A percentile compares a stretch with the other conserved stretches of the same genome.
Evolutionary conservation across 2,888 invertebrate genomes (phyloP).

Genomic region (Drosophila ezoana): DNA sequence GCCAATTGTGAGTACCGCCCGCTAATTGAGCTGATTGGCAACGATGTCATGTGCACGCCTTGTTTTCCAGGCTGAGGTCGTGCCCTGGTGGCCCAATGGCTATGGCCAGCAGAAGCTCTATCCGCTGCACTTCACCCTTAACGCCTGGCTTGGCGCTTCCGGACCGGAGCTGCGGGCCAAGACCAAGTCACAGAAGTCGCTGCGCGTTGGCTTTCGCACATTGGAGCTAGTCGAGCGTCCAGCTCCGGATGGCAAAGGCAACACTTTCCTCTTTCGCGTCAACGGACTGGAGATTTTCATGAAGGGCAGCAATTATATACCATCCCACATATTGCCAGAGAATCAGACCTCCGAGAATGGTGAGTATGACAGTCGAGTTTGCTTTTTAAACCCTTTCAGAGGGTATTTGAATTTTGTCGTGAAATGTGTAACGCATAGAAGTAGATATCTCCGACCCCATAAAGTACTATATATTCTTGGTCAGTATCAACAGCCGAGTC

Average conservation of each 20-base stretch:
- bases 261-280: slow-evolving; percentile 94
- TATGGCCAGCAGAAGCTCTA: slow-evolving; percentile 93
- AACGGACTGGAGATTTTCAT: slow-evolving; percentile 95
- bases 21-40: slow-evolving; percentile 47
- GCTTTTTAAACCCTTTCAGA: too few relatives aligned
- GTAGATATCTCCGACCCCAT: too few relatives aligned
- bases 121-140: slow-evolving; percentile 86
- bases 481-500: too few relatives aligned
- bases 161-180: slow-evolving; percentile 71
- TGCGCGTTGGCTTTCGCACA: slow-evolving; percentile 93
- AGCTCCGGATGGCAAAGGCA: slow-evolving; percentile 85
- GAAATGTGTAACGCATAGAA: too few relatives aligned
- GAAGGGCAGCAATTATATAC: slow-evolving; percentile 98
- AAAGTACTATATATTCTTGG: too few relatives aligned
- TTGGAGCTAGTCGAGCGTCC: slow-evolving; percentile 90
- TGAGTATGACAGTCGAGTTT: slow-evolving; percentile 44
- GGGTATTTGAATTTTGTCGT: too few relatives aligned
- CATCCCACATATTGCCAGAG: slow-evolving; percentile 93
- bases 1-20: slow-evolving; percentile 77
- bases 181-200: slow-evolving; percentile 85
- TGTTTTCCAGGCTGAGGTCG: slow-evolving; percentile 85
- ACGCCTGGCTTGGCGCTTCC: slow-evolving; percentile 78
- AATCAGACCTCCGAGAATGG: slow-evolving; percentile 85
- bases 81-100: slow-evolving; percentile 98
- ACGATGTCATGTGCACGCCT: slow-evolving; percentile 50